Percentiles rank a stretch among this genome's conserved stretches.
Conservation (phyloP, 2,888 invertebrate species). For the Lomographa bimaculata region DNA sequence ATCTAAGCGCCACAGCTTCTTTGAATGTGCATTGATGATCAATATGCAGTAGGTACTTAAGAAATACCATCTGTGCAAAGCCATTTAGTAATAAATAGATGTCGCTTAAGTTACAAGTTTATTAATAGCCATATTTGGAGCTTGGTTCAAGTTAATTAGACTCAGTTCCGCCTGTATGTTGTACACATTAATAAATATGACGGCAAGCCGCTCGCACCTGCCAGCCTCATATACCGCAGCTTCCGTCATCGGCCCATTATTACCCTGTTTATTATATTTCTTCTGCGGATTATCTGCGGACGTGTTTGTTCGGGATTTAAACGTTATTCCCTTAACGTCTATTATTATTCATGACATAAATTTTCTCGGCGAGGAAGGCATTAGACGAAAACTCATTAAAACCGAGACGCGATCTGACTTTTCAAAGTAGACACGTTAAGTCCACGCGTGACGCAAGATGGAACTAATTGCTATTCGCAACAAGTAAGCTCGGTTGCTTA, state of each 20-base stretch:
- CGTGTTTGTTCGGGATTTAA: constrained; percentile 75
- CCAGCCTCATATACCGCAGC: constrained; percentile 34
- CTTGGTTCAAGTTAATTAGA: constrained; percentile 2
- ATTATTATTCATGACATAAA: constrained; percentile 83
- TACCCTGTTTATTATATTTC: constrained; percentile 71
- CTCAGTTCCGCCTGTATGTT: constrained; percentile 8
- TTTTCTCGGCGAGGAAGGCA: constrained; percentile 75
- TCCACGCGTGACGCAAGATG: constrained; percentile 75
- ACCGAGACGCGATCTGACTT: constrained; percentile 79
- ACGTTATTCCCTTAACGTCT: constrained; percentile 70
- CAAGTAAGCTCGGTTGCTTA: constrained; percentile 67
- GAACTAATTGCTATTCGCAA: constrained; percentile 73
- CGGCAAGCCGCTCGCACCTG: constrained; percentile 7
- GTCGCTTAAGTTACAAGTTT: too few relatives aligned
- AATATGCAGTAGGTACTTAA: too few relatives aligned
- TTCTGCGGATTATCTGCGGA: constrained; percentile 66
- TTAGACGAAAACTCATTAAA: constrained; percentile 83
- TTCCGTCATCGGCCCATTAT: constrained; percentile 63
- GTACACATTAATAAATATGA: constrained; percentile 16
- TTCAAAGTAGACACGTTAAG: constrained; percentile 82
- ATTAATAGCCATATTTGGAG: background rate
- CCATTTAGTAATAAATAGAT: too few relatives aligned
- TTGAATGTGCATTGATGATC: too few relatives aligned
- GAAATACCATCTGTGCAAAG: too few relatives aligned
- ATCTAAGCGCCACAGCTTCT: too few relatives aligned